Percentiles rank a stretch among this genome's conserved stretches.
phyloP scores from a whole-genome alignment of 2,888 invertebrate species.

The Agonopterix heracliana region DNA sequence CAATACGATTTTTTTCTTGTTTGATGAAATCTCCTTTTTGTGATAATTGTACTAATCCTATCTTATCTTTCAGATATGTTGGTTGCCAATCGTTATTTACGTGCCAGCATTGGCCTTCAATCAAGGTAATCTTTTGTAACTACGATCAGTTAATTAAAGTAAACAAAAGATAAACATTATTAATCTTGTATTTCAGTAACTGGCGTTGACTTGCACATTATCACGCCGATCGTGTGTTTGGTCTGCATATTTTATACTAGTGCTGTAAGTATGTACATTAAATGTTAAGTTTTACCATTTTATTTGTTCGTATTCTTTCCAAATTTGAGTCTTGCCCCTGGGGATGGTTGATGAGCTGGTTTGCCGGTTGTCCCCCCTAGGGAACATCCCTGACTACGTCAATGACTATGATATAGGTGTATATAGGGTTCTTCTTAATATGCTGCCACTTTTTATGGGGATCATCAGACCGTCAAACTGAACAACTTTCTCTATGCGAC shows the following conservation, averaged over 20 bases:
- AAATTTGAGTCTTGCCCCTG: too few relatives aligned
- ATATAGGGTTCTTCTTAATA: too few relatives aligned
- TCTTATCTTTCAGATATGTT: constrained; percentile 77
- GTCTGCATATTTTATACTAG: constrained; percentile 93
- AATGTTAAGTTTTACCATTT: too few relatives aligned
- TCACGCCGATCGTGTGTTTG: constrained; percentile 87
- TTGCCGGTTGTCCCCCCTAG: too few relatives aligned
- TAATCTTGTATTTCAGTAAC: constrained; percentile 79
- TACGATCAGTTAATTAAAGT: neutral
- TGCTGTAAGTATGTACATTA: constrained; percentile 76
- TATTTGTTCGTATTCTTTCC: too few relatives aligned
- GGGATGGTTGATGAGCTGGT: too few relatives aligned
- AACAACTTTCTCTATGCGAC: too few relatives aligned
- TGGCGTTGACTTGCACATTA: constrained; percentile 86
- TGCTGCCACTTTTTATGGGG: too few relatives aligned
- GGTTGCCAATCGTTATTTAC: constrained; percentile 86
- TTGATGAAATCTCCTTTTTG: neutral
- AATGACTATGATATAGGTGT: too few relatives aligned
- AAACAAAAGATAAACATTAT: neutral
- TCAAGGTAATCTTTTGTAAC: constrained; percentile 78
- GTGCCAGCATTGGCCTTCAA: constrained; percentile 87
- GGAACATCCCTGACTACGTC: too few relatives aligned
- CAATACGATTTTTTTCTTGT: neutral
- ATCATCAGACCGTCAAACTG: too few relatives aligned
- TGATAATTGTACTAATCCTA: neutral